These are phyloP conservation scores for Scaptomyza hsui DNA, from an alignment of 1,140 invertebrate genomes.

Conservation along the genomic window DNA sequence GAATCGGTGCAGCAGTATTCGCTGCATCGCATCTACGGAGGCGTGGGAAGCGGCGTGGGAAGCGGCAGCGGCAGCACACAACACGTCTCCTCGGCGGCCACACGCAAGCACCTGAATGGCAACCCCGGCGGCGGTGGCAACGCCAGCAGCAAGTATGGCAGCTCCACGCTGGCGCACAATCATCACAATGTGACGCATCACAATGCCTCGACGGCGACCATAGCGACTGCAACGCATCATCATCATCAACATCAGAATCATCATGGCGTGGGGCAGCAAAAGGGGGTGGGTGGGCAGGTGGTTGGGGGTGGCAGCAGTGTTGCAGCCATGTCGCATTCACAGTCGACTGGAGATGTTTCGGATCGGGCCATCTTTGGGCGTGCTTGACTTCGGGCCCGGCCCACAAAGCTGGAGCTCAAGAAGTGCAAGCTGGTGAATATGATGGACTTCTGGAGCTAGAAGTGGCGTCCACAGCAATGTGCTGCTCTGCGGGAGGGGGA, in stretches of 20 bases:
- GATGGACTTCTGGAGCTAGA: conserved; percentile 84
- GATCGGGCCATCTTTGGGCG: conserved; percentile 85
- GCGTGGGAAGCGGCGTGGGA: conserved; percentile 61
- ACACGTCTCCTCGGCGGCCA: conserved; percentile 70
- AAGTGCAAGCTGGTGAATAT: conserved; percentile 83
- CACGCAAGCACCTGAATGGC: conserved; percentile 72
- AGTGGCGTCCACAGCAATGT: conserved; percentile 79
- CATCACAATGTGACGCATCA: conserved; percentile 76
- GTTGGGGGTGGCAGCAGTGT: conserved; percentile 34
- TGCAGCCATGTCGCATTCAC: conserved; percentile 85
- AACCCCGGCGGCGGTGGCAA: conserved; percentile 39
- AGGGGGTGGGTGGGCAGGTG: conserved; percentile 13
- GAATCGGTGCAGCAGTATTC: conserved; percentile 83
- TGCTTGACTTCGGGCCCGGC: conserved; percentile 85
- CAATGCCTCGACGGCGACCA: conserved; percentile 75
- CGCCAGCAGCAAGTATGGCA: conserved; percentile 61
- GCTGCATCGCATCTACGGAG: conserved; percentile 76
- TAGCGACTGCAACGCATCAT: conserved; percentile 65
- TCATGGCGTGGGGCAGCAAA: conserved; percentile 22
- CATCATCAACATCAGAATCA: conserved; percentile 72
- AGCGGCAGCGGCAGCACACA: conserved; percentile 69
- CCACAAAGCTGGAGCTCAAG: conserved; percentile 82
- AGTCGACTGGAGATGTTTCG: conserved; percentile 86
- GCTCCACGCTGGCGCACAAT: conserved; percentile 68
- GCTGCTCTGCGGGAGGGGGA: conserved; percentile 61